Percentiles rank a stretch among this genome's conserved stretches.
Conservation (phyloP, 2,113 vertebrate genomes). For the Lutjanus erythropterus region DNA sequence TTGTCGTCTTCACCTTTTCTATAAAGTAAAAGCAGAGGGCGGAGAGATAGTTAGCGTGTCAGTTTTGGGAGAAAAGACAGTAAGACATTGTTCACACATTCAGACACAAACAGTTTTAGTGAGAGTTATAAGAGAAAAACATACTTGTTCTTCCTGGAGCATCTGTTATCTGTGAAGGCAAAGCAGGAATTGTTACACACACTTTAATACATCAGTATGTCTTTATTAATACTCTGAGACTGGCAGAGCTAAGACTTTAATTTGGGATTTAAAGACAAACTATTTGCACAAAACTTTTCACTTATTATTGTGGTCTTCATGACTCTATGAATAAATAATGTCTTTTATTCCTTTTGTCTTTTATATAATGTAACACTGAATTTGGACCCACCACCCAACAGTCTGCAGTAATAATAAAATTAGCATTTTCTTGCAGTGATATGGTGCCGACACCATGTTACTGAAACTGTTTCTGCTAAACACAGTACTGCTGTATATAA, state of each 20-base stretch:
- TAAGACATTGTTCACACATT: no score
- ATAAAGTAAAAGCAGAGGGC: constrained; percentile 29
- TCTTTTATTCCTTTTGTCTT: constrained; percentile 1
- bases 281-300: neutral
- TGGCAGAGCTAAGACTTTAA: neutral
- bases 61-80: constrained; percentile 2
- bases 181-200: constrained; percentile 23
- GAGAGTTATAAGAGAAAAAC: constrained; percentile 6
- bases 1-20: constrained; percentile 75
- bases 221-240: neutral
- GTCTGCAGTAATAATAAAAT: no score
- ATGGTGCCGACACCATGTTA: no score
- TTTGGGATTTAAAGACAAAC: neutral
- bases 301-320: neutral
- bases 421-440: no score
- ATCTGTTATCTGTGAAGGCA: constrained; percentile 75
- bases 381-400: no score
- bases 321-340: neutral
- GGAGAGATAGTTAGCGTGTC: constrained; percentile 16
- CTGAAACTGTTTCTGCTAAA: no score
- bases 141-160: constrained; percentile 68
- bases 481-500: no score
- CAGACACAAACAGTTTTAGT: neutral
- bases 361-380: no score
- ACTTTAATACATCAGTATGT: neutral